Conservation (phyloP, 2,113 vertebrate genomes). For the Platysternon megacephalum region DNA sequence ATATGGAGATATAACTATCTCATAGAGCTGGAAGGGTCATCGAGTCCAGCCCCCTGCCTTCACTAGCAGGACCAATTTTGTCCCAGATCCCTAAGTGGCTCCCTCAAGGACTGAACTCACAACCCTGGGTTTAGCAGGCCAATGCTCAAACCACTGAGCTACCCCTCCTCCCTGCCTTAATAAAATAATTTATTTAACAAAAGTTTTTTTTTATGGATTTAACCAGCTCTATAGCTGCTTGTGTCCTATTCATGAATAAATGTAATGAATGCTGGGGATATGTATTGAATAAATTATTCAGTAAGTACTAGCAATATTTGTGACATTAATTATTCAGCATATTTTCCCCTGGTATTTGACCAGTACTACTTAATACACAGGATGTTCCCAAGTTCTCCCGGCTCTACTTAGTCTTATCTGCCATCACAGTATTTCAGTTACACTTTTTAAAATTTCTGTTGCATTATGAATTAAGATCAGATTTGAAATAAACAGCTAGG, state of each 20-base stretch:
- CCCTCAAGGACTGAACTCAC: no score
- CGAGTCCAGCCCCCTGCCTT: no score
- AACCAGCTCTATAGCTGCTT: background rate
- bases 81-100: no score
- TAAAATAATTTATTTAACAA: background rate
- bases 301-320: background rate
- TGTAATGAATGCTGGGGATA: background rate
- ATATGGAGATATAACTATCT: no score
- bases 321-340: constrained; percentile 23
- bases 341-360: constrained; percentile 40
- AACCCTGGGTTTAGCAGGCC: no score
- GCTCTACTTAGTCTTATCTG: background rate
- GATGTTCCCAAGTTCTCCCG: background rate
- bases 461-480: background rate
- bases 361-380: background rate
- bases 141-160: no score
- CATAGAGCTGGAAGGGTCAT: no score
- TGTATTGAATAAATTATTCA: background rate
- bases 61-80: no score
- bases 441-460: background rate
- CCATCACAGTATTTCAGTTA: background rate
- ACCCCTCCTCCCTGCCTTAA: no score
- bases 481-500: background rate
- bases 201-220: background rate
- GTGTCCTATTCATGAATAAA: background rate